Evolutionary conservation across 2,113 vertebrate species (phyloP), one percentile per base, ranked within the genome.

Genomic region (Erpornis zantholeuca): DNA sequence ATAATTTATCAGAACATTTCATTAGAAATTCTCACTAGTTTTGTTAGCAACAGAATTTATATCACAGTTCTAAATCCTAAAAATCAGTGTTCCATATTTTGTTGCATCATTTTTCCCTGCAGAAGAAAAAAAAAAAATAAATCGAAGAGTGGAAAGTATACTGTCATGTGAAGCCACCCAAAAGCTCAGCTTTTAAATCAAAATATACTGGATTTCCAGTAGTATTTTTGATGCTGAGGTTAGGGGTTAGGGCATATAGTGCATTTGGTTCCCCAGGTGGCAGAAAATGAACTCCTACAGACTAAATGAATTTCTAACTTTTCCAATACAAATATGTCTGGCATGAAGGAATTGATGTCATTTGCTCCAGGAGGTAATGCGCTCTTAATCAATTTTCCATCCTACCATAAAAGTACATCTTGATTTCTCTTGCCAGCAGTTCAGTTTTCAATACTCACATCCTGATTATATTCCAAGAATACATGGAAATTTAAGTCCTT

Each of bases 391-490:
- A 71, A 84, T 94, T 96, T 92, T 88, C 75, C 95, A 80, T 71
- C 63, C 88, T 53, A 70, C 63, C 50, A 69, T 71, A 83, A 86
- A 97, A 96, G 90, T 54, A 96, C 76, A 82, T 52, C 42, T 65
- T 79, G 47, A 87, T 92, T 77, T 91, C 45, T 97, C 31, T 63
- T 33, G 50, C 73, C 66, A 92, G 80, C 29, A 71, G 87, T 81
- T 65, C 60, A 80, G n/a, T 93, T 95, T 93, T 81, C 86, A 96
- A 93, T 96, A 99, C 99, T 99, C 96, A 99, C 99, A 93, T 99
- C 99, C 97, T 99, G 99, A 98, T 99, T 99, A 98, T 99, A 99
- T 97, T 99, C 99, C 98, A 99, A 98, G 97, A 99, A 99, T 69
- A 99, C 99, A 88, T 99, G 99, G 95, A 99, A 99, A 98, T 99